These are phyloP conservation scores for Copsychus sechellarum DNA, from an alignment of 2,113 vertebrate genomes.

Conservation along the genomic window DNA sequence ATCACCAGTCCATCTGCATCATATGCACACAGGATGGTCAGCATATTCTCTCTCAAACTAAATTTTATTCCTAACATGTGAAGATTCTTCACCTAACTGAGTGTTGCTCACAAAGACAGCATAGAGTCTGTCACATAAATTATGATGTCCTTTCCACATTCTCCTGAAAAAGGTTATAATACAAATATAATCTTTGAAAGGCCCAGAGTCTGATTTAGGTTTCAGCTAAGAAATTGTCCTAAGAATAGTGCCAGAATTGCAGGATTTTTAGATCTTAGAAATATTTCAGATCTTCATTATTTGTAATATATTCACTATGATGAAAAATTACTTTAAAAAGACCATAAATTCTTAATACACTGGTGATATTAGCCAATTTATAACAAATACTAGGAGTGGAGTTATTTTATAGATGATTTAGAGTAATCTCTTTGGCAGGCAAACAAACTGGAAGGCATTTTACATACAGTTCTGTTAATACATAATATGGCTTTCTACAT, in stretches of 20 bases:
- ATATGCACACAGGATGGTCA: neutral
- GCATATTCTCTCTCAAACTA: neutral
- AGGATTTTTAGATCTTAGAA: neutral
- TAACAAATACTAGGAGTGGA: neutral
- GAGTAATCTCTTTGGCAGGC: neutral
- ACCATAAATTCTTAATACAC: neutral
- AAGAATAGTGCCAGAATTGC: neutral
- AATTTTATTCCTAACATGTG: neutral
- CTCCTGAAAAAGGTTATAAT: neutral
- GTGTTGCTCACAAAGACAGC: neutral
- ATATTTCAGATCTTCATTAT: neutral
- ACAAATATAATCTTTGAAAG: neutral
- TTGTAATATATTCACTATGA: neutral
- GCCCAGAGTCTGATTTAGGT: neutral
- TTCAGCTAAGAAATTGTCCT: neutral
- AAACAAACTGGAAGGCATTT: neutral
- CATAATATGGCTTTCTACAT: neutral
- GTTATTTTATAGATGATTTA: constrained; percentile 4
- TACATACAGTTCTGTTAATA: neutral
- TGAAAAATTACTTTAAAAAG: neutral
- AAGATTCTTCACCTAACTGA: neutral
- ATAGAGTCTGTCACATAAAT: neutral
- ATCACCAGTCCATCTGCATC: neutral
- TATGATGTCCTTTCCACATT: neutral
- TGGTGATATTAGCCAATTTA: neutral